Evolutionary conservation across 2,888 invertebrate species (phyloP).

Genomic region (Drosophila hamatofila): DNA sequence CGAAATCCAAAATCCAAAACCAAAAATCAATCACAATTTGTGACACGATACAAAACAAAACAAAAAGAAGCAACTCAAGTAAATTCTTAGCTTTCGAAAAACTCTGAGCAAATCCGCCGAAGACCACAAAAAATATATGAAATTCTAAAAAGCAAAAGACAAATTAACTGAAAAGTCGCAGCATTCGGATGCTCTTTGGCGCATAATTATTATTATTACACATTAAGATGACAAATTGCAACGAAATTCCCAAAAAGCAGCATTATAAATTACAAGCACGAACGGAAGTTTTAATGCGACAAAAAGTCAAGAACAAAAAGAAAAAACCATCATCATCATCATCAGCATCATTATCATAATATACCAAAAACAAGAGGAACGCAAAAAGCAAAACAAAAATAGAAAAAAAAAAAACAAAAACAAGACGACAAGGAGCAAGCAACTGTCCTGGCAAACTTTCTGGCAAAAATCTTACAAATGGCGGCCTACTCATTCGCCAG

Average conservation of each 20-base stretch:
- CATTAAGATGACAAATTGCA: conserved; percentile 78
- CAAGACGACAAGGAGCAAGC: conserved; percentile 63
- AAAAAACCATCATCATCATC: conserved; percentile 22
- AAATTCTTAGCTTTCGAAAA: conserved; percentile 33
- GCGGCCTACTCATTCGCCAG: conserved; percentile 63
- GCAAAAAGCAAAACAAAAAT: background rate
- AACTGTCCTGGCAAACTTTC: conserved; percentile 69
- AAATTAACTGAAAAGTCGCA: conserved; percentile 51
- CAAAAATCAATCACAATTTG: conserved; percentile 15
- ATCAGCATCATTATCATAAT: conserved; percentile 29
- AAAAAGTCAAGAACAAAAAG: conserved; percentile 69
- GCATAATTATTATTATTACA: conserved; percentile 74
- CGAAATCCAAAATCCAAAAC: conserved; percentile 15
- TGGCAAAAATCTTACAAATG: conserved; percentile 78
- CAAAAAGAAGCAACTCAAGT: background rate
- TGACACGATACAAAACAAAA: conserved; percentile 2
- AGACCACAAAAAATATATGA: background rate
- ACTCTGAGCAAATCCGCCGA: conserved; percentile 6
- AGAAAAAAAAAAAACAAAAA: conserved; percentile 34
- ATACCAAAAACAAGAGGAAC: conserved; percentile 35
- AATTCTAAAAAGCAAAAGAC: conserved; percentile 26
- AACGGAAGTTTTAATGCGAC: conserved; percentile 81
- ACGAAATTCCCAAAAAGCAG: conserved; percentile 65
- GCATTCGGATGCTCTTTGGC: conserved; percentile 58
- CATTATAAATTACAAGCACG: conserved; percentile 77